Base-by-base conservation (phyloP, 2,888 invertebrate species). In the Drosophila birchii region DNA sequence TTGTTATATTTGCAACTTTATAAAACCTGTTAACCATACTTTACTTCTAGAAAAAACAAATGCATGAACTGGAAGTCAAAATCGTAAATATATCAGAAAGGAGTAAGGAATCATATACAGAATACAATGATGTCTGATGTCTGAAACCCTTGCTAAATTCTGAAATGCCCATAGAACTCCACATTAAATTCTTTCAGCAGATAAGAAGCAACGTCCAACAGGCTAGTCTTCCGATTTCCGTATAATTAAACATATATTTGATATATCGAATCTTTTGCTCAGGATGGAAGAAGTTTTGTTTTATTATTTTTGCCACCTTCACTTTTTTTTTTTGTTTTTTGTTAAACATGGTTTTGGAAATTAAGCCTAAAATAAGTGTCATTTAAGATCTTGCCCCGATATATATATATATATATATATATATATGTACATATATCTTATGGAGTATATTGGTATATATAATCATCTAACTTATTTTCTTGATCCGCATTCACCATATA, bases 401-500 rank as follows among this genome's bases (percentile, higher is more conserved):
- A 53, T 23, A 2, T 18, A 32, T 12, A 8, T 51, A 51, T 34
- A 51, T 53, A 53, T 53, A 53, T 36, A n/a, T n/a, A 49, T 32
- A 49, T 32, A 2, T 18, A 32, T 12, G 14, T 51, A 51, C 51
- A 51, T 53, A 53, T 53, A 53, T 36, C 51, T 53, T 34, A 51
- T 34, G 20, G 51, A 34, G 9, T 34, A 51, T 51, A 34, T 20
- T 20, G 4, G 29, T 49, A 18, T 18, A 7, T 29, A 49, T 51
- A 34, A 34, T 32, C 20, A 51, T 34, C 34, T 51, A 51, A 20
- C 51, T 51, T 51, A 51, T 14, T 20, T 34, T 34, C 49, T 51
- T 51, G 49, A 51, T 51, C 49, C 49, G 49, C 49, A 49, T 32
- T 49, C 49, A 49, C 49, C 49, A 5, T 20, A 51, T 32, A 18